These are phyloP conservation scores for Macaria liturata DNA, from an alignment of 2,888 invertebrate species.

Conservation along the genomic window DNA sequence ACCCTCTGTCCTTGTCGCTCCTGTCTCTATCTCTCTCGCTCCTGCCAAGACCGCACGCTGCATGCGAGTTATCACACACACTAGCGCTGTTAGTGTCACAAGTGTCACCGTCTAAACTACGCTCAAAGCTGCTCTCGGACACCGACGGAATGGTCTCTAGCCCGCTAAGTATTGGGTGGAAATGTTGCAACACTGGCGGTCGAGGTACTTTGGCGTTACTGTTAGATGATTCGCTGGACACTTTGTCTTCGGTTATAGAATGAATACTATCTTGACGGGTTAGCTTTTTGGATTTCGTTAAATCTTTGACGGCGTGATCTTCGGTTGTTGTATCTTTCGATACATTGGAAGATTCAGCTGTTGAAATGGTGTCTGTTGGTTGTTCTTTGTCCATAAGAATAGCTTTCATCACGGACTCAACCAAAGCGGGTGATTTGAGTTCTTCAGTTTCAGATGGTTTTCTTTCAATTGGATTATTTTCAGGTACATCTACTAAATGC, in stretches of 20 bases:
- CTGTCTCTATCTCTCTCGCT: constrained; percentile 62
- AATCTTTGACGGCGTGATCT: constrained; percentile 23
- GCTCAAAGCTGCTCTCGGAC: constrained; percentile 65
- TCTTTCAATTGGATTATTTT: not conserved
- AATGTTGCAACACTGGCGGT: constrained; percentile 62
- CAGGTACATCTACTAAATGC: constrained; percentile 27
- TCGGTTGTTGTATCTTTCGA: constrained; percentile 15
- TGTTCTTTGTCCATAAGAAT: constrained; percentile 76
- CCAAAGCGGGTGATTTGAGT: constrained; percentile 45
- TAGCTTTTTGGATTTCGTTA: constrained; percentile 52
- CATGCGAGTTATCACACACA: constrained; percentile 83
- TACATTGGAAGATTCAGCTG: constrained; percentile 23
- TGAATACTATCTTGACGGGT: constrained; percentile 67
- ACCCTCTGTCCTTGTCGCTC: constrained; percentile 61
- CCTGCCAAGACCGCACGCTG: constrained; percentile 78
- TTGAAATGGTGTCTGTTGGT: constrained; percentile 32
- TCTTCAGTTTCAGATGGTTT: constrained; percentile 14
- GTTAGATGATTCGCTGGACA: constrained; percentile 62
- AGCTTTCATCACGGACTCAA: constrained; percentile 73
- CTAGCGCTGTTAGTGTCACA: constrained; percentile 71
- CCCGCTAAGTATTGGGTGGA: constrained; percentile 68
- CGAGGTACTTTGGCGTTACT: constrained; percentile 50
- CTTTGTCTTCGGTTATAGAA: constrained; percentile 57
- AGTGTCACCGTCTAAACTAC: constrained; percentile 60
- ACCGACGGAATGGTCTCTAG: constrained; percentile 76